Base-by-base conservation (phyloP, 2,113 vertebrate species). In the Pachycephala philippinensis region DNA sequence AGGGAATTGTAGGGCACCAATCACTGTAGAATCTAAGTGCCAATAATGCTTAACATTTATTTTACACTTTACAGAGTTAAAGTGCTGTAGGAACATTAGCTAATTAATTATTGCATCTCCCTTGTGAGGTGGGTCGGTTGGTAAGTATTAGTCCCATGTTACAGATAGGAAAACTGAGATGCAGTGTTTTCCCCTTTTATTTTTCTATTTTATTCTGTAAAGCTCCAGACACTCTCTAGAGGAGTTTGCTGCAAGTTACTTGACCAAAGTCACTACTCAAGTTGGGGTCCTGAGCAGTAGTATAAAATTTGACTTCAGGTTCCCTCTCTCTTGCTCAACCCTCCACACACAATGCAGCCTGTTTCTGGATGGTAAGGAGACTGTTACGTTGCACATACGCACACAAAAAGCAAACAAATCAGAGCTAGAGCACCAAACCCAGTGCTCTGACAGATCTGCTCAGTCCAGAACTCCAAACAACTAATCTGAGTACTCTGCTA, bases 41-140 rank as follows among this genome's bases (percentile, higher is more conserved):
- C 96, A 97, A 96, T 97, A 97, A 96, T 91, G 91, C 93, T 96
- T 95, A 97, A 96, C 96, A 96, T 96, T 97, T 96, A 97, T 97
- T 96, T 96, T 96, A 97, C 95, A 96, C 96, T 95, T 96, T 97
- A 69, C 94, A 94, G 93, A 96, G 93, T 97, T 95, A 89, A 97
- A 97, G 95, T 97, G 96, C 96, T 96, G 91, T 94, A 95, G 57
- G 84, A 97, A 95, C 96, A 96, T 96, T 97, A 95, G 94, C 93
- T 97, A 97, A 97, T 96, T 97, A 97, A 97, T 97, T 96, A 96
- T 96, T 93, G 95, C 95, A 94, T 94, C 74, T 97, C 96, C 95
- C 96, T 85, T 56, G 96, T 87, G 96, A 89, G 74, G 75, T 72
- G 89, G 91, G 89, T 96, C 15, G 94, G 94, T 96, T 93, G 94